A percentile compares a stretch with the other conserved stretches of the same genome.
Conservation (phyloP, 37 sponge, comb jelly and placozoan species). For the Beroe ovata region DNA sequence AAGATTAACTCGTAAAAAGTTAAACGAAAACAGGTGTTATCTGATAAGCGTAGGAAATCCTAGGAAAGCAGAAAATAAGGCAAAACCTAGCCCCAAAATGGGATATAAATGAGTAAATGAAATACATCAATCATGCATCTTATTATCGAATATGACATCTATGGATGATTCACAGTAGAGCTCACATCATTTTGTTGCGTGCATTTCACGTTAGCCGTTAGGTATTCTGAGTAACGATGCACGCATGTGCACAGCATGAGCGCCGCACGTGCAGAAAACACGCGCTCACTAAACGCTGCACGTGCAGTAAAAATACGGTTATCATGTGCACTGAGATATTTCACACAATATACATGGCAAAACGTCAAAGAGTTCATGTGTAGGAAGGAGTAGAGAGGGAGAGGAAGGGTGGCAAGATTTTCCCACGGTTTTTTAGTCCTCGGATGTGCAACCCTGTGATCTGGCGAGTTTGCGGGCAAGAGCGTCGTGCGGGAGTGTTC, state of each 20-base stretch:
- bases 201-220: too few relatives aligned
- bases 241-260: too few relatives aligned
- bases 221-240: too few relatives aligned
- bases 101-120: neutral
- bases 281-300: neutral
- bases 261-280: neutral
- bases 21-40: neutral
- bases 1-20: neutral
- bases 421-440: neutral
- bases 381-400: neutral
- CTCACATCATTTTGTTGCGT: too few relatives aligned
- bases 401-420: neutral
- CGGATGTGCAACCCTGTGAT: constrained; percentile 35
- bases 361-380: constrained; percentile 26
- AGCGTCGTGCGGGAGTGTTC: constrained; percentile 77
- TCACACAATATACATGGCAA: neutral
- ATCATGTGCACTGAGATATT: neutral
- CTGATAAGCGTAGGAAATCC: too few relatives aligned
- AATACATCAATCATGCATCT: too few relatives aligned
- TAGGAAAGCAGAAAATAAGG: neutral
- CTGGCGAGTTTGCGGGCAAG: constrained; percentile 56
- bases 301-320: neutral
- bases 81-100: too few relatives aligned
- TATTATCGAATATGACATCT: too few relatives aligned
- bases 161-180: too few relatives aligned